phyloP scores from a whole-genome alignment of 2,888 invertebrate species.

The Agrilus cyanescens region DNA sequence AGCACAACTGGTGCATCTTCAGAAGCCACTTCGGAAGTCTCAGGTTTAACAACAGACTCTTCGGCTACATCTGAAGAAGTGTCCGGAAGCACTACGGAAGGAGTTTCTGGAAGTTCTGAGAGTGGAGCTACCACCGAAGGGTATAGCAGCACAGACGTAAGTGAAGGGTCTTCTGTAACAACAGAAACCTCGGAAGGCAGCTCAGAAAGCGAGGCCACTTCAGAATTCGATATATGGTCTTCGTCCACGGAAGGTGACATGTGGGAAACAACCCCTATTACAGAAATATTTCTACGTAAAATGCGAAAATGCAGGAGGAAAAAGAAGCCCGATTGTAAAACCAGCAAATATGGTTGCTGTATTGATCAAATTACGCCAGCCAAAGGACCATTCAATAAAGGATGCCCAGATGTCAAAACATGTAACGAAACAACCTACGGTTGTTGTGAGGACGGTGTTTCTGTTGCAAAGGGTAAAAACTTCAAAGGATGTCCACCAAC shows the following conservation, averaged over 20 bases:
- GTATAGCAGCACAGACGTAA: background rate
- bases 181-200: conserved; percentile 7
- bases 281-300: conserved; percentile 40
- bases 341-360: conserved; percentile 70
- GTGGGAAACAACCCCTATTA: conserved; percentile 44
- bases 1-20: conserved; percentile 17
- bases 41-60: conserved; percentile 15
- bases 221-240: conserved; percentile 23
- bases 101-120: conserved; percentile 6
- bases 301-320: conserved; percentile 47
- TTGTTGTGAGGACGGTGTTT: conserved; percentile 75
- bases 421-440: conserved; percentile 66
- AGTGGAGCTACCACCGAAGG: background rate
- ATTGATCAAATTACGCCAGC: conserved; percentile 67
- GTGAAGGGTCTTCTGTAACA: background rate
- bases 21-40: conserved; percentile 10
- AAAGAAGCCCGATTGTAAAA: conserved; percentile 46
- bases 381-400: conserved; percentile 70
- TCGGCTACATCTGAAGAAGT: conserved; percentile 13
- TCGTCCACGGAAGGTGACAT: conserved; percentile 32
- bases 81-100: conserved; percentile 1
- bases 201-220: conserved; percentile 11
- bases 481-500: conserved; percentile 64
- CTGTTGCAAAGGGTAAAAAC: conserved; percentile 59
- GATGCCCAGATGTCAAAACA: conserved; percentile 59